These are phyloP conservation scores for Eretmocerus hayati DNA, from an alignment of 2,888 invertebrate genomes.

Conservation along the genomic window DNA sequence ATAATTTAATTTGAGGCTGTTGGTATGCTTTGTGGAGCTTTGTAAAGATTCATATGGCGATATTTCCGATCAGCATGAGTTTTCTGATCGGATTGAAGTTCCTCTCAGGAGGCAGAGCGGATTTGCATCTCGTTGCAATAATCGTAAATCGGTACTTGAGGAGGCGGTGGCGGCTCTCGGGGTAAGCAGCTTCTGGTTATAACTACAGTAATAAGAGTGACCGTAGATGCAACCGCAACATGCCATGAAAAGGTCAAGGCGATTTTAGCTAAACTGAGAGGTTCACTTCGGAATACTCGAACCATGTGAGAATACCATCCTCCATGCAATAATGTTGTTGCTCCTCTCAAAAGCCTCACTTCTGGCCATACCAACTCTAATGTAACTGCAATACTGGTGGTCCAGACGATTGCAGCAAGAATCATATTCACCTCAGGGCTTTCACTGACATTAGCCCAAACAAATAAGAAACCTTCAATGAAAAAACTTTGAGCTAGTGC, in stretches of 20 bases:
- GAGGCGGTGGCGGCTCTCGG: slow-evolving; percentile 31
- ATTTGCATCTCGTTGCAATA: slow-evolving; percentile 30
- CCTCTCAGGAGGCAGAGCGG: too few relatives aligned
- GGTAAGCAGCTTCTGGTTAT: slow-evolving; percentile 35
- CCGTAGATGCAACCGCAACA: slow-evolving; percentile 35
- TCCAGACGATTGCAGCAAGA: slow-evolving; percentile 34
- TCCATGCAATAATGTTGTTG: slow-evolving; percentile 36
- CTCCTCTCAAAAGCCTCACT: slow-evolving; percentile 33
- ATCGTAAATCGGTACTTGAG: slow-evolving; percentile 39
- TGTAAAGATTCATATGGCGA: too few relatives aligned
- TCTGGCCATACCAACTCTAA: slow-evolving; percentile 40
- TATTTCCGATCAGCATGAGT: too few relatives aligned
- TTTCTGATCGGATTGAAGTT: too few relatives aligned
- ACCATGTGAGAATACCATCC: slow-evolving; percentile 40
- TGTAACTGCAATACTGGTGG: slow-evolving; percentile 30
- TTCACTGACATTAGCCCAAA: slow-evolving; percentile 28
- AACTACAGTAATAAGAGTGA: slow-evolving; percentile 35
- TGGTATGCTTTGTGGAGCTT: too few relatives aligned
- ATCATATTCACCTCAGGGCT: slow-evolving; percentile 28
- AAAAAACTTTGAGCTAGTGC: slow-evolving; percentile 43
- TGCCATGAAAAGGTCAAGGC: slow-evolving; percentile 39
- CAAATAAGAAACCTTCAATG: slow-evolving; percentile 43
- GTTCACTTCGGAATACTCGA: slow-evolving; percentile 26
- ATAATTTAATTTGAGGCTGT: too few relatives aligned
- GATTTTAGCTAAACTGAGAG: slow-evolving; percentile 24